Evolutionary conservation across 2,113 vertebrate genomes (phyloP), one percentile per base, ranked within the genome.

Genomic region (Eidolon helvum): DNA sequence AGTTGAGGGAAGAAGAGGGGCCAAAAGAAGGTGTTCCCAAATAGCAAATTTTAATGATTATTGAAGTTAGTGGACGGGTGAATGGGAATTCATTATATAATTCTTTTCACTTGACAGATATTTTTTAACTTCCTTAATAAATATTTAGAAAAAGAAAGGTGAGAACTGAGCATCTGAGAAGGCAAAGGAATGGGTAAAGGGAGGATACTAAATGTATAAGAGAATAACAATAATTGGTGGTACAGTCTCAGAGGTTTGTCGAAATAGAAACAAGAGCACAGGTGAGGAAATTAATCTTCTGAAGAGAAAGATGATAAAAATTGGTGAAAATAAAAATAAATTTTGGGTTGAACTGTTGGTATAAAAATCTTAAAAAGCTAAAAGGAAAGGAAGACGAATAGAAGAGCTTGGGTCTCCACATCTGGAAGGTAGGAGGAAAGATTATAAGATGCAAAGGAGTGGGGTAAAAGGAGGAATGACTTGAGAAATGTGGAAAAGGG

Each of bases 391-490:
- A 48, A 59, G 38, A 10, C 5, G 5, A 30, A 48, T 45, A 11
- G 68, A 79, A 50, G n/a, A 43, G 28, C 4, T 15, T 28, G 59
- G 18, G 50, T 24, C 15, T 93, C 65, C 14, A 7, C 12, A 6
- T 57, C 55, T 48, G 45, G 45, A 26, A 85, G 71, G n/a, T 74
- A 11, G 59, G 74, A 87, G n/a, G n/a, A 80, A 40, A 97, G 14
- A 28, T 50, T 35, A 1, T 22, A n/a, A 22, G 30, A 40, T 5
- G 50, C n/a, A 43, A 53, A 59, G 48, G 48, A 61, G 2, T 33
- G 5, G 4, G 35, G 2, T 0, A 3, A n/a, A 18, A 48, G 10
- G 33, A 26, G 30, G 15, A n/a, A 48, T 16, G 12, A n/a, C 22
- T 18, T 26, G 21, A 24, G 30, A 71, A 45, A 30, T 30, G 33